Evolutionary conservation across 1,140 invertebrate species (phyloP).

Genomic region (Ips typographus): DNA sequence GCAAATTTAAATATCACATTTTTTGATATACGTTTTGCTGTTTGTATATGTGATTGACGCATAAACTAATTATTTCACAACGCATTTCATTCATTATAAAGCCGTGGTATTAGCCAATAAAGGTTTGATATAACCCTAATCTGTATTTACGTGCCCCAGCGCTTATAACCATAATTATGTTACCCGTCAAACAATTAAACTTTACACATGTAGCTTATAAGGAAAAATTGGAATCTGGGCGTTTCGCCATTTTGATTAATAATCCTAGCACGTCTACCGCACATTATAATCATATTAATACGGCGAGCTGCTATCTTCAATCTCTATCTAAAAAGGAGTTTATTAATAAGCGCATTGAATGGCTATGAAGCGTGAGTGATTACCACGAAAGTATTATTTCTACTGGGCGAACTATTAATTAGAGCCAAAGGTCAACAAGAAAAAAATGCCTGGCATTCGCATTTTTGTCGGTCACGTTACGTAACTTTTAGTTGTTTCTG

Average conservation of each 20-base stretch:
- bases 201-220: neutral
- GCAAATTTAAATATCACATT: too few relatives aligned
- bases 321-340: slow-evolving; percentile 28
- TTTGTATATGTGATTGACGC: too few relatives aligned
- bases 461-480: slow-evolving; percentile 27
- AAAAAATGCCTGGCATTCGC: slow-evolving; percentile 14
- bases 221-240: slow-evolving; percentile 8
- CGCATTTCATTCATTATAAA: too few relatives aligned
- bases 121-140: too few relatives aligned
- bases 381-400: slow-evolving; percentile 26
- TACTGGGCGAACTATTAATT: slow-evolving; percentile 27
- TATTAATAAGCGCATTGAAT: slow-evolving; percentile 29
- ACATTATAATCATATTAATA: slow-evolving; percentile 26
- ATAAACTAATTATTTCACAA: too few relatives aligned
- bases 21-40: too few relatives aligned
- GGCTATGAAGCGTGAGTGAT: slow-evolving; percentile 23
- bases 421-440: slow-evolving; percentile 23
- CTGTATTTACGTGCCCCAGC: too few relatives aligned
- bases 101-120: too few relatives aligned
- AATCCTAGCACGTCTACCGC: slow-evolving; percentile 13
- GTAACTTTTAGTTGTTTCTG: slow-evolving; percentile 17
- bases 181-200: too few relatives aligned
- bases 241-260: slow-evolving; percentile 27
- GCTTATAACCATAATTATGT: too few relatives aligned
- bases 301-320: slow-evolving; percentile 17